These are phyloP conservation scores for Lepisosteus oculatus DNA, from an alignment of 2,113 vertebrate species.

Conservation along the genomic window DNA sequence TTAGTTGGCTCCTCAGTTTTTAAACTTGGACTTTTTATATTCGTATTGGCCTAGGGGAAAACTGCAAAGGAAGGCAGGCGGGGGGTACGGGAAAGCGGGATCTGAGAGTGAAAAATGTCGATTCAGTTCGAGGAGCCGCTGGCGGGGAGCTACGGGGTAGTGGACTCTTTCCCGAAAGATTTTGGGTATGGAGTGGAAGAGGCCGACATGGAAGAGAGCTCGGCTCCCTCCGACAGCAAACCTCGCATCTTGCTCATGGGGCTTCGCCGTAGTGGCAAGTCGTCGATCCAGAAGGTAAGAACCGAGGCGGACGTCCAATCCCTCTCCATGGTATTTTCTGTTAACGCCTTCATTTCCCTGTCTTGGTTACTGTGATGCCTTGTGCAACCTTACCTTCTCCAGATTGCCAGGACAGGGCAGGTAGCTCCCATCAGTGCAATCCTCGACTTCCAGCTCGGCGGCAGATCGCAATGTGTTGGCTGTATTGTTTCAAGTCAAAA, in stretches of 20 bases:
- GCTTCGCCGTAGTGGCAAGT: constrained; percentile 91
- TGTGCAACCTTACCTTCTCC: no score
- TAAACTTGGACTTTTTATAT: background rate
- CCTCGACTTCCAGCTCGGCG: no score
- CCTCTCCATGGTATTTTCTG: background rate
- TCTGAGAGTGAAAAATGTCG: constrained; percentile 79
- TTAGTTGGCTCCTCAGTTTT: constrained; percentile 10
- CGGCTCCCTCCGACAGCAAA: constrained; percentile 78
- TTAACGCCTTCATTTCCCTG: constrained; percentile 2
- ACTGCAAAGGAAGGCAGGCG: constrained; percentile 32
- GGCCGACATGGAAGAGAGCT: constrained; percentile 82
- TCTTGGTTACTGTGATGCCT: background rate
- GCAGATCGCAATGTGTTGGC: no score
- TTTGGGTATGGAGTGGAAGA: constrained; percentile 94
- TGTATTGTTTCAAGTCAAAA: no score
- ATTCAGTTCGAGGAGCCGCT: constrained; percentile 91
- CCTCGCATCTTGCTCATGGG: constrained; percentile 95
- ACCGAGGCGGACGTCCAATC: constrained; percentile 1
- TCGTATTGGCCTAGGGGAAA: background rate
- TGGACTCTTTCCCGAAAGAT: constrained; percentile 92
- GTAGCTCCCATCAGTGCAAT: no score
- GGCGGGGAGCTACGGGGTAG: constrained; percentile 81
- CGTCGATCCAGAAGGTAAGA: constrained; percentile 95
- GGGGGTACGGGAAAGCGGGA: constrained; percentile 42
- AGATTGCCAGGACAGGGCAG: background rate